Conservation (phyloP, 2,888 invertebrate genomes). For the Siphonodentalium dalli region DNA sequence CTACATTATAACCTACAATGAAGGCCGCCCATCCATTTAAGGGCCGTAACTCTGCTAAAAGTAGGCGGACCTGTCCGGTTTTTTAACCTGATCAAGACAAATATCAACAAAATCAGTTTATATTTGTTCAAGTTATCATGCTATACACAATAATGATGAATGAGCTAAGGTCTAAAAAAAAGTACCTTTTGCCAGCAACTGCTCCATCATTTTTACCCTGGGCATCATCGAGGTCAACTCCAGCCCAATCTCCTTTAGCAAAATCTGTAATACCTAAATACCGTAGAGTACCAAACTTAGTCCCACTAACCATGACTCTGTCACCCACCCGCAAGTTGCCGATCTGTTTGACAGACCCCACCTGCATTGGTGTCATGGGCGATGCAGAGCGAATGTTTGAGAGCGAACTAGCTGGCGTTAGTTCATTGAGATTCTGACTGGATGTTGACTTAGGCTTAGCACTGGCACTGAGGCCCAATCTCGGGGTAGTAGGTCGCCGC, state of each 20-base stretch:
- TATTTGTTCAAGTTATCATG: too few species aligned
- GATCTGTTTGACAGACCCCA: conserved; percentile 22
- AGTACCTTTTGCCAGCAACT: conserved; percentile 87
- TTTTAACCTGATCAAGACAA: too few species aligned
- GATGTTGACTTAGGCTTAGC: conserved; percentile 19
- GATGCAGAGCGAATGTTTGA: too few species aligned
- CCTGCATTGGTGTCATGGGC: too few species aligned
- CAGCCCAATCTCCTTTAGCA: conserved; percentile 93
- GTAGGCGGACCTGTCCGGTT: too few species aligned
- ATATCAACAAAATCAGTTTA: too few species aligned
- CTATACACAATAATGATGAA: too few species aligned
- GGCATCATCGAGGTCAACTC: conserved; percentile 92
- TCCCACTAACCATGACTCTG: conserved; percentile 63
- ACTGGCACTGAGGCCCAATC: conserved; percentile 31
- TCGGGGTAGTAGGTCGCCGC: conserved; percentile 30
- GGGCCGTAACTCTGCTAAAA: too few species aligned
- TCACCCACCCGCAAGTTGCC: conserved; percentile 53
- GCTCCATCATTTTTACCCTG: conserved; percentile 96
- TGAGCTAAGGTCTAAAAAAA: not conserved
- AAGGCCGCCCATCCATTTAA: too few species aligned
- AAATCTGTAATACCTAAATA: conserved; percentile 90
- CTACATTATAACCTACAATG: too few species aligned
- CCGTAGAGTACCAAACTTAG: conserved; percentile 83
- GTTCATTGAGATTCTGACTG: conserved; percentile 40
- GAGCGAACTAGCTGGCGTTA: too few species aligned